Evolutionary conservation across 2,797 vertebrate genomes (phyloP), one percentile per base, ranked within the genome.

Genomic region (Oreochromis mossambicus): DNA sequence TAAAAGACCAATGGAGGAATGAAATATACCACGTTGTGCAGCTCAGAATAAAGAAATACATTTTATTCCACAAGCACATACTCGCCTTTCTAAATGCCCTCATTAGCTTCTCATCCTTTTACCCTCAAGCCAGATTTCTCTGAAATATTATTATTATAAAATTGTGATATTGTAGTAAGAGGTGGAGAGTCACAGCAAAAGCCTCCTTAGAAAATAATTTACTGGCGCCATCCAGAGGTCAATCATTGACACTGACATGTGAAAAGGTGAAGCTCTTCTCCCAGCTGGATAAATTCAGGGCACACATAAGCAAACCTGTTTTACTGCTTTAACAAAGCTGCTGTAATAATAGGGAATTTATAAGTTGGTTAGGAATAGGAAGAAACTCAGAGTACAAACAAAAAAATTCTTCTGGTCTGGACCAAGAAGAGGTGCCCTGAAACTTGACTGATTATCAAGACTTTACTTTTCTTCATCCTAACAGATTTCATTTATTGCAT

Each of bases 201-300:
- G 8, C 17, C 10, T 63, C 0, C 1, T 17, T 3, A 26, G 3
- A 93, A 86, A 77, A 79, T 84, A 2, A 73, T 38, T 43, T 6
- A 56, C 54, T 92, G 79, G 78, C 83, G 83, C 93, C 94, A 85
- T 11, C 90, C 3, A 86, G 86, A 77, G 93, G 83, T 55, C n/a
- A 10, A 17, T 75, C 0, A 26, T 1, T n/a, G 51, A 41, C 56
- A 79, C 10, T 83, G 54, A 78, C 43, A 66, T 9, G 36, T 41
- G 12, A 24, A 41, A 66, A 66, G 61, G 11, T 2, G 29, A 61
- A 34, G 56, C 0, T 19, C 56, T 61, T 1, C 17, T 61, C 29
- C 56, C 56, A 61, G 56, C 32, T 46, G 36, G 8, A 43, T 70
- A 26, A 14, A 46, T 54, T 41, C 2, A 48, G 26, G 15, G 61